Evolutionary conservation across 37 sponge, comb jelly and placozoan genomes (phyloP).

Genomic region (Mnemiopsis leidyi): DNA sequence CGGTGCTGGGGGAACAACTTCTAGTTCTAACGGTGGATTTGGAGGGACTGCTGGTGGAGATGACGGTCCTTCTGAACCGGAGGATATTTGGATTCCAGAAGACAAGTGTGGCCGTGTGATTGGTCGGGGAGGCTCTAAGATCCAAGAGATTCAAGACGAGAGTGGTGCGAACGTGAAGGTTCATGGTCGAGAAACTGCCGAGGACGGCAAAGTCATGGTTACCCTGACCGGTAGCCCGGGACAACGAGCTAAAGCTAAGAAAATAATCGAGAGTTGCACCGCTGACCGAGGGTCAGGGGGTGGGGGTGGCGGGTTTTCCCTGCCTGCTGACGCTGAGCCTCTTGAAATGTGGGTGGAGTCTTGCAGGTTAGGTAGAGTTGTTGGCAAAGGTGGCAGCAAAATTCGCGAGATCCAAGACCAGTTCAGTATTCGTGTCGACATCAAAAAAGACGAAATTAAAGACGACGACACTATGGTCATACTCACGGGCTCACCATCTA

Average conservation of each 20-base stretch:
- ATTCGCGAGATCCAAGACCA: constrained; percentile 42
- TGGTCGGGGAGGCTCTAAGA: constrained; percentile 57
- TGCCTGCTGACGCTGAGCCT: constrained; percentile 3
- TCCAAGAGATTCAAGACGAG: constrained; percentile 26
- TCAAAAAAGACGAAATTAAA: constrained; percentile 7
- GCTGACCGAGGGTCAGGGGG: constrained; percentile 13
- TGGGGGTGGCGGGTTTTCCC: constrained; percentile 32
- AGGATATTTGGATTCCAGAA: constrained; percentile 61
- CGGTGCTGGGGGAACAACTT: not conserved
- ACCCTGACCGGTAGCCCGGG: not conserved
- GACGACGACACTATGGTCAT: constrained; percentile 46
- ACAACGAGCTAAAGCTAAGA: constrained; percentile 19
- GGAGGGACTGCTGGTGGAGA: not conserved
- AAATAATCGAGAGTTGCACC: constrained; percentile 31
- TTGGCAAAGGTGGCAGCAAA: constrained; percentile 24
- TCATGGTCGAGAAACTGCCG: constrained; percentile 1
- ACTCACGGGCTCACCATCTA: constrained; percentile 36
- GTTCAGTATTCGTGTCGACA: constrained; percentile 17
- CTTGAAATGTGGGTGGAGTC: constrained; percentile 62
- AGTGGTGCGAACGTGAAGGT: constrained; percentile 40
- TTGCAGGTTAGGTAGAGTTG: constrained; percentile 21
- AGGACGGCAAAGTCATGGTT: constrained; percentile 54
- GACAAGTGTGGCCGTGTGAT: constrained; percentile 60
- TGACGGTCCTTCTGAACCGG: constrained; percentile 4
- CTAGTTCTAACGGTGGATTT: not conserved